These are phyloP conservation scores for Pelobates cultripes DNA, from an alignment of 2,797 vertebrate species.

Conservation along the genomic window DNA sequence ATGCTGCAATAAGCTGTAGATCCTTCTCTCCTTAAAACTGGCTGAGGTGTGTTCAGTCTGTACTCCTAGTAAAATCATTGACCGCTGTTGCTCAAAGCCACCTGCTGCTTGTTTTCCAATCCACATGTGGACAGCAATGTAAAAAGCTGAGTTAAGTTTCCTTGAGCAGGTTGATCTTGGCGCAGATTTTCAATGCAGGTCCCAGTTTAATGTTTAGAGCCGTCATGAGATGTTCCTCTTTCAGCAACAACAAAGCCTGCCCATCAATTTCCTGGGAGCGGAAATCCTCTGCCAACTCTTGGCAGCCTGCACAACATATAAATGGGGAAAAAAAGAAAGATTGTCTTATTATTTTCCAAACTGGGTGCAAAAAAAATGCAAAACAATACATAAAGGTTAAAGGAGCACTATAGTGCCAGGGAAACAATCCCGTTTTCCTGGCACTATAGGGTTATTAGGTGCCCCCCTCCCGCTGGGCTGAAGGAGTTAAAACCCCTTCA, in stretches of 20 bases:
- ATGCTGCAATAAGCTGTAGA: background rate
- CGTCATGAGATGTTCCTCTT: conserved; percentile 97
- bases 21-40: background rate
- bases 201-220: conserved; percentile 98
- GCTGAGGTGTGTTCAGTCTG: too few species aligned
- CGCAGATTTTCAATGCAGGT: conserved; percentile 97
- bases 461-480: too few species aligned
- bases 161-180: conserved; percentile 95
- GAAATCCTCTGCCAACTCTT: conserved; percentile 94
- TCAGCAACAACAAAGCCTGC: conserved; percentile 93
- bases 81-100: background rate
- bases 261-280: conserved; percentile 97
- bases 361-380: too few species aligned
- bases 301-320: conserved; percentile 77
- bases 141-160: conserved; percentile 74
- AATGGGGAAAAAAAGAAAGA: too few species aligned
- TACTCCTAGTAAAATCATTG: too few species aligned
- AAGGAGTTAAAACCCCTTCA: too few species aligned
- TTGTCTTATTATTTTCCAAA: too few species aligned
- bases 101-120: background rate
- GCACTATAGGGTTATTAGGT: too few species aligned
- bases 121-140: conserved; percentile 5
- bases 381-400: too few species aligned
- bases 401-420: too few species aligned
- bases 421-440: too few species aligned